Evolutionary conservation across 2,113 vertebrate genomes (phyloP).

Genomic region (Microcebus griseorufus): DNA sequence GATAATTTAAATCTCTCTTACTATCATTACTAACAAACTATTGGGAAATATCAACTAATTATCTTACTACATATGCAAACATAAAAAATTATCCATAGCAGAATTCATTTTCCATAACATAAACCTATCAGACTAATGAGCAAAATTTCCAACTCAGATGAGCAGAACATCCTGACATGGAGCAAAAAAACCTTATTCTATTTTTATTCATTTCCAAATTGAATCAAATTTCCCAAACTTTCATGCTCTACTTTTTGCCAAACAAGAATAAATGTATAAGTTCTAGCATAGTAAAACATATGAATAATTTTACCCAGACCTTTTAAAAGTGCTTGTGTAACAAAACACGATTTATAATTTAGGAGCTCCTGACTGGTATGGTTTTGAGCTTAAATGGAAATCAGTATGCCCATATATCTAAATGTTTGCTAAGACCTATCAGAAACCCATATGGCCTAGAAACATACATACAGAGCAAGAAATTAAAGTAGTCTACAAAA

Average conservation of each 20-base stretch:
- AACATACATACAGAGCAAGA: background rate
- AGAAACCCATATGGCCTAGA: background rate
- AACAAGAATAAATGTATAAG: background rate
- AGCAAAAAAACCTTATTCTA: background rate
- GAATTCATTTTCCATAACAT: conserved; percentile 5
- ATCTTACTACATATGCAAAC: background rate
- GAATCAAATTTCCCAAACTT: conserved; percentile 45
- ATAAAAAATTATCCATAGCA: background rate
- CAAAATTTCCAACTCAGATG: background rate
- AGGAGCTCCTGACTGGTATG: background rate
- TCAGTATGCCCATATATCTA: background rate
- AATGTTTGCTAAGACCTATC: background rate
- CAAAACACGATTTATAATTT: background rate
- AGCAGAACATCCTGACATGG: background rate
- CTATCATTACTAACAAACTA: background rate
- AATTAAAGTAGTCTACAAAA: background rate
- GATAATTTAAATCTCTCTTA: background rate
- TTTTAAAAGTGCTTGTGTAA: conserved; percentile 30
- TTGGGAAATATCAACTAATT: background rate
- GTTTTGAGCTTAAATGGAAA: conserved; percentile 37
- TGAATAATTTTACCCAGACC: conserved; percentile 3
- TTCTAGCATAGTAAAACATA: background rate
- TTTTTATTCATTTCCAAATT: conserved; percentile 40
- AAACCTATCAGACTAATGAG: background rate
- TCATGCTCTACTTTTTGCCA: background rate